Conservation (phyloP, 2,888 invertebrate species). For the Cantharis nigra region DNA sequence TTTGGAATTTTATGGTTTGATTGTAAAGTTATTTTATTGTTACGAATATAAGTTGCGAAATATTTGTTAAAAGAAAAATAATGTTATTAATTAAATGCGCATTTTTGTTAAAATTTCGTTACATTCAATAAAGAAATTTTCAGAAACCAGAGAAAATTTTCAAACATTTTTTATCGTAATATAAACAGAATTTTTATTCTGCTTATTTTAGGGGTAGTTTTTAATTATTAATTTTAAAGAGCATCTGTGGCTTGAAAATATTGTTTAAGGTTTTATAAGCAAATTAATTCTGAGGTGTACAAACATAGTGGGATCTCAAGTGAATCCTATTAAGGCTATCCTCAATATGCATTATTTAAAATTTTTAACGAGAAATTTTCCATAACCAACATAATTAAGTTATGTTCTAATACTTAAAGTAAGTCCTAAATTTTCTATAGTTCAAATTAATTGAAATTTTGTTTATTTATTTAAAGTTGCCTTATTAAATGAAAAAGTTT, state of each 20-base stretch:
- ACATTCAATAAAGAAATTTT: background rate
- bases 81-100: background rate
- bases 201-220: slow-evolving; percentile 12
- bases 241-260: slow-evolving; percentile 19
- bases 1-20: slow-evolving; percentile 31
- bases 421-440: background rate
- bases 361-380: background rate
- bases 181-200: background rate
- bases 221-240: slow-evolving; percentile 18
- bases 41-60: background rate
- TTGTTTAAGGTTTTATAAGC: slow-evolving; percentile 18
- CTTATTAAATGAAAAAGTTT: background rate
- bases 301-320: slow-evolving; percentile 8
- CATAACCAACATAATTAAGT: background rate
- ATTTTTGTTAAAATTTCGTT: background rate
- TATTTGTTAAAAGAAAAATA: background rate
- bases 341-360: background rate
- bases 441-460: background rate
- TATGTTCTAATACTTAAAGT: background rate
- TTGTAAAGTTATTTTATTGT: slow-evolving; percentile 17
- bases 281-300: slow-evolving; percentile 19
- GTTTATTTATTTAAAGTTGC: background rate
- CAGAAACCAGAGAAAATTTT: background rate
- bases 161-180: background rate
- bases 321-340: slow-evolving; percentile 8